These are phyloP conservation scores for Butastur rufipennis DNA, from an alignment of 2,113 vertebrate genomes.

Conservation along the genomic window DNA sequence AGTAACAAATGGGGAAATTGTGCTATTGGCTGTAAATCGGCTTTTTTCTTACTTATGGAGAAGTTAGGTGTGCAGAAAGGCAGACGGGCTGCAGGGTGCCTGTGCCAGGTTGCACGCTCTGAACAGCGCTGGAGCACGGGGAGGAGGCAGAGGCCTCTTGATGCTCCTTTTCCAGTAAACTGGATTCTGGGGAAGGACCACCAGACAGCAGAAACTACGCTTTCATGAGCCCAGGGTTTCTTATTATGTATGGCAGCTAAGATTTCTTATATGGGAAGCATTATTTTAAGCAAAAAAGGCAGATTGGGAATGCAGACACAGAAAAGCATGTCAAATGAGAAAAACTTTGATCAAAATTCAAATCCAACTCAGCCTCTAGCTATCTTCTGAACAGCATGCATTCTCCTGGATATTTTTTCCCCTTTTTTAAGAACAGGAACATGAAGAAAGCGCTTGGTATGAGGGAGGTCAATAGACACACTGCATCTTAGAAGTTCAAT, in stretches of 20 bases:
- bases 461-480: background rate
- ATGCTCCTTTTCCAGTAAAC: background rate
- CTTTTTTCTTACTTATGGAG: accelerated
- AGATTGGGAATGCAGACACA: constrained; percentile 44
- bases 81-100: background rate
- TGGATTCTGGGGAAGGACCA: background rate
- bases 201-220: background rate
- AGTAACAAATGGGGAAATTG: background rate
- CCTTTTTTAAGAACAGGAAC: background rate
- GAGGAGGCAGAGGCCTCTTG: no score
- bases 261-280: background rate
- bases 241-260: background rate
- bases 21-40: background rate
- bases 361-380: constrained; percentile 42
- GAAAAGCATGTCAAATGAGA: constrained; percentile 52
- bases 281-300: constrained; percentile 40
- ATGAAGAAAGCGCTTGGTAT: background rate
- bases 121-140: accelerated
- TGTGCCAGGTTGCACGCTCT: background rate
- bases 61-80: background rate
- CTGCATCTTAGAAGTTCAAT: background rate
- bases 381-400: constrained; percentile 10
- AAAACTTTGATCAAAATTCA: constrained; percentile 60
- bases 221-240: background rate
- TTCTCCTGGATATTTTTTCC: background rate